Evolutionary conservation across 2,113 vertebrate genomes (phyloP), one percentile per base, ranked within the genome.

Genomic region (Pomatorhinus ruficollis): DNA sequence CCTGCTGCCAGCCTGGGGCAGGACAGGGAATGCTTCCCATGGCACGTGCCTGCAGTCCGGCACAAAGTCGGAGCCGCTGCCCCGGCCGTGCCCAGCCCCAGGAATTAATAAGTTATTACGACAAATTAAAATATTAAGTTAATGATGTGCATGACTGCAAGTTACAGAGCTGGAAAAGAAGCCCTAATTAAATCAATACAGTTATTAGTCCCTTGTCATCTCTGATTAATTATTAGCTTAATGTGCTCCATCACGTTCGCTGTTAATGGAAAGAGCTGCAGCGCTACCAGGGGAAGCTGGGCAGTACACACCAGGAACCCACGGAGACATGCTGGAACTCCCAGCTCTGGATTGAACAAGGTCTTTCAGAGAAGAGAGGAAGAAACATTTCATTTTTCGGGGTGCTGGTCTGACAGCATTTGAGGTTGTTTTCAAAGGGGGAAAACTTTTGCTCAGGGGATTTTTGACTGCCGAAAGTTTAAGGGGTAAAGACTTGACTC

Each of bases 171-270:
- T 92, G 77, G 93, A 86, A 97, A 93, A 90, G 83, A 69, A 95
- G 72, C 44, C 53, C 80, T 96, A 97, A 97, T 97, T 97, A 97
- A 97, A 96, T 97, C 96, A 97, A 97, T 96, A 75, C 12, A 42
- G 92, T 91, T 97, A 97, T 95, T 97, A 97, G 95, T 94, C 79
- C 90, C 83, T 93, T 97, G 97, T 96, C 97, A 96, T 79, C 78
- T 79, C 89, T 97, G 97, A 97, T 97, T 95, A 97, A 96, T 97
- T 97, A 96, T 93, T 96, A 93, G 89, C 87, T 74, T 93, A 85
- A 96, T 65, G 89, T 31, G 65, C 87, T 96, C 95, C 83, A 87
- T 95, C 93, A 70, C 60, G 91, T 97, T 90, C 65, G 27, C 87
- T 44, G 75, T 10, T 79, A 90, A 88, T 87, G 87, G 92, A 94